A percentile compares a stretch with the other conserved stretches of the same genome.
These are phyloP conservation scores for Pangasianodon hypophthalmus DNA, from an alignment of 2,113 vertebrate species.

Conservation along the genomic window DNA sequence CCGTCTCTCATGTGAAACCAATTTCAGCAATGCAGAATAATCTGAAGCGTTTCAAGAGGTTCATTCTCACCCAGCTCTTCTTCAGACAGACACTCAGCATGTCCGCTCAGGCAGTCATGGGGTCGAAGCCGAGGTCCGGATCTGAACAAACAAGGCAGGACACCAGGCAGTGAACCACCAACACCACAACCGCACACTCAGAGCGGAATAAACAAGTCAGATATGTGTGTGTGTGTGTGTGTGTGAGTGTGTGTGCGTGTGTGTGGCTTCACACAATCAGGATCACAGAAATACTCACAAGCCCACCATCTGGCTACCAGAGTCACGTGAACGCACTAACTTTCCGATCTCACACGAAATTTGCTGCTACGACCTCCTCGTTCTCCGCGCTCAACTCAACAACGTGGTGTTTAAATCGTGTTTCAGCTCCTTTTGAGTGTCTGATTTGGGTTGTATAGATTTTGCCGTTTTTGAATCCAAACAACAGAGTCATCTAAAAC, in stretches of 20 bases:
- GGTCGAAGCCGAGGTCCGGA: neutral
- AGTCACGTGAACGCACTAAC: conserved; percentile 22
- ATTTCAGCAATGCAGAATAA: conserved; percentile 77
- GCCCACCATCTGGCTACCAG: conserved; percentile 48
- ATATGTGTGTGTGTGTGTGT: conserved; percentile 2
- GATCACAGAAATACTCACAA: conserved; percentile 32
- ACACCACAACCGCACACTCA: conserved; percentile 15
- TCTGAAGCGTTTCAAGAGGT: conserved; percentile 41
- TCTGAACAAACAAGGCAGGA: neutral
- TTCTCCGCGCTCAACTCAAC: neutral
- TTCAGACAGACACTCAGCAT: conserved; percentile 15
- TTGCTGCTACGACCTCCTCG: neutral
- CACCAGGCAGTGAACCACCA: conserved; percentile 2
- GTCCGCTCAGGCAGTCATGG: neutral
- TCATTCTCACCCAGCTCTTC: conserved; percentile 47
- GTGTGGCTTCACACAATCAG: conserved; percentile 43
- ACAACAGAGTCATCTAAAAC: neutral
- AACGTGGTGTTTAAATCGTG: neutral
- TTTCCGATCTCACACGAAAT: conserved; percentile 5
- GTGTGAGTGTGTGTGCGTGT: conserved; percentile 19
- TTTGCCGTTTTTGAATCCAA: neutral
- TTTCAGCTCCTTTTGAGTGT: neutral
- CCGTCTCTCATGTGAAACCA: conserved; percentile 85
- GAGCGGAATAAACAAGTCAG: conserved; percentile 42
- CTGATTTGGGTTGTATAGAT: neutral